These are phyloP conservation scores for Maccullochella peelii DNA, from an alignment of 2,113 vertebrate species.

Conservation along the genomic window DNA sequence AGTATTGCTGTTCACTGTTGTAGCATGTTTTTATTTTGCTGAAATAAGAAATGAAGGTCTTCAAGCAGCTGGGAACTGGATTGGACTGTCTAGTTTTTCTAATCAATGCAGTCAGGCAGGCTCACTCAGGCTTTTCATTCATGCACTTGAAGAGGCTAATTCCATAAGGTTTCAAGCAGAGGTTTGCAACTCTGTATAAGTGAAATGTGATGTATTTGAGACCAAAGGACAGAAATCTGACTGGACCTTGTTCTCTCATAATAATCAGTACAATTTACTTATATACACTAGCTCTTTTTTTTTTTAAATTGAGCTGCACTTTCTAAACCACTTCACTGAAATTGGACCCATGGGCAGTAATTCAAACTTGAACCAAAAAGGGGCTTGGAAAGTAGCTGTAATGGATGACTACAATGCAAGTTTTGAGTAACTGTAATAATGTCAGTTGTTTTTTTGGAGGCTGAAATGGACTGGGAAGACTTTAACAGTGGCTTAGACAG, in stretches of 20 bases:
- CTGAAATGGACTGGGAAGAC: too few relatives aligned
- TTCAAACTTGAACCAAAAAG: neutral
- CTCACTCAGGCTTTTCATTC: constrained; percentile 54
- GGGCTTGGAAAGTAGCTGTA: neutral
- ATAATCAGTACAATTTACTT: neutral
- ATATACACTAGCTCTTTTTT: neutral
- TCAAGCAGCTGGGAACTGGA: constrained; percentile 6
- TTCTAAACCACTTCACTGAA: neutral
- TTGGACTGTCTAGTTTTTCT: constrained; percentile 17
- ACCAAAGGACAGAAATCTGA: neutral
- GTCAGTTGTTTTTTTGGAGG: too few relatives aligned
- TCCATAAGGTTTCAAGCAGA: constrained; percentile 32
- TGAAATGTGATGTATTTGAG: constrained; percentile 16
- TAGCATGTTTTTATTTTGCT: neutral
- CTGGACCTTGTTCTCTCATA: neutral
- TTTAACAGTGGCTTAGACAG: too few relatives aligned
- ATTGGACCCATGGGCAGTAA: neutral
- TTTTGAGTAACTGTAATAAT: neutral
- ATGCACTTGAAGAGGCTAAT: constrained; percentile 20
- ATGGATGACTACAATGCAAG: neutral
- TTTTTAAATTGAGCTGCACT: neutral
- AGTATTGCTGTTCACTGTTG: neutral
- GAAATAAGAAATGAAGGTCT: neutral
- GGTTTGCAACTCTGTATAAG: constrained; percentile 20
- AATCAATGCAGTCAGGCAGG: constrained; percentile 4